These are phyloP conservation scores for Acholoe squamosa DNA, from an alignment of 2,888 invertebrate genomes.

Conservation along the genomic window DNA sequence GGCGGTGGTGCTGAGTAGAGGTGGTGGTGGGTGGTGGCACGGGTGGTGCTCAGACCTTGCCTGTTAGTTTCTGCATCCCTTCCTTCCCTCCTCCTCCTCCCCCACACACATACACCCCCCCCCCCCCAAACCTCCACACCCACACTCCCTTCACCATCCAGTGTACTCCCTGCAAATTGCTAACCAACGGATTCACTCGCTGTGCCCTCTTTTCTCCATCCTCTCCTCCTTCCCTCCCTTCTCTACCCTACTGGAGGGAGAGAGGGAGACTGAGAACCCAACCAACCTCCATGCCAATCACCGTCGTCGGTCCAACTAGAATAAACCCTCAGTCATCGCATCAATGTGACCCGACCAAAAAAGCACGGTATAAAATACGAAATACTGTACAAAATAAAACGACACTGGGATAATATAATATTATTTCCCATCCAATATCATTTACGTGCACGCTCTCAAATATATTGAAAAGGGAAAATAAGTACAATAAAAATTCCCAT, in stretches of 20 bases:
- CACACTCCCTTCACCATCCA: background rate
- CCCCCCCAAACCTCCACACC: background rate
- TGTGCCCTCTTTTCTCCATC: background rate
- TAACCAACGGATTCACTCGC: slow-evolving; percentile 20
- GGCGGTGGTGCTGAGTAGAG: background rate
- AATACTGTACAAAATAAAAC: slow-evolving; percentile 54
- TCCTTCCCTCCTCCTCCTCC: slow-evolving; percentile 28
- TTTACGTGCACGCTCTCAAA: slow-evolving; percentile 3
- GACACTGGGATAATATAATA: slow-evolving; percentile 29
- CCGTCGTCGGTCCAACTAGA: slow-evolving; percentile 24
- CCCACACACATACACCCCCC: background rate
- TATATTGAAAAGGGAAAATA: slow-evolving; percentile 14
- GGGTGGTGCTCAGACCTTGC: slow-evolving; percentile 33
- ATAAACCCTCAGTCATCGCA: slow-evolving; percentile 33
- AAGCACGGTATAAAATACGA: slow-evolving; percentile 55
- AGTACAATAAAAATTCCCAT: slow-evolving; percentile 45
- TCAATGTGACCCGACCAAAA: slow-evolving; percentile 46
- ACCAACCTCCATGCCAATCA: background rate
- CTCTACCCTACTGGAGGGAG: background rate
- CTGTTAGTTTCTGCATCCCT: slow-evolving; percentile 36
- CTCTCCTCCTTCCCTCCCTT: background rate
- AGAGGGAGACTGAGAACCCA: background rate
- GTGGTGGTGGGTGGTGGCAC: background rate
- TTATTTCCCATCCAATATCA: slow-evolving; percentile 27
- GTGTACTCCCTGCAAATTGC: background rate